Conservation (phyloP, 2,888 invertebrate genomes). For the Agrypnus murinus region DNA sequence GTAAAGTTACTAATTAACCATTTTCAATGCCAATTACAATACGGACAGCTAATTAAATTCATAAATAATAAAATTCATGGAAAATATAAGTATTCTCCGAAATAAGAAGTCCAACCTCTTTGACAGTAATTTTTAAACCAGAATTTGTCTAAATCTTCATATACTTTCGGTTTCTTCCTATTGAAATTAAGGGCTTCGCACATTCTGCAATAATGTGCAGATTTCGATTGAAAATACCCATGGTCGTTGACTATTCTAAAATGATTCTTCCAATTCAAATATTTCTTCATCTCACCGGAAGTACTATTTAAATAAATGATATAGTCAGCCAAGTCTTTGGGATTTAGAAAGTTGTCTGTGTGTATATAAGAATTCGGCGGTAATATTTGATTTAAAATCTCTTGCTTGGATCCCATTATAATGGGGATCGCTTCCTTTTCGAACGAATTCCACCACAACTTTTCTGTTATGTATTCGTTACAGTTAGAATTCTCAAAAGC, state of each 20-base stretch:
- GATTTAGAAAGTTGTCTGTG: slow-evolving; percentile 73
- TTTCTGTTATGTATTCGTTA: slow-evolving; percentile 82
- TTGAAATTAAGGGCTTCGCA: slow-evolving; percentile 81
- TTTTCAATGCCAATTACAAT: too few species aligned
- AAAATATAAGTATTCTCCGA: too few species aligned
- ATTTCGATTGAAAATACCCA: slow-evolving; percentile 78
- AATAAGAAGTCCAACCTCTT: slow-evolving; percentile 59
- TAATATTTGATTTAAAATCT: slow-evolving; percentile 72
- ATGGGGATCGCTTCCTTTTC: slow-evolving; percentile 78
- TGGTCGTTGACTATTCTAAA: slow-evolving; percentile 78
- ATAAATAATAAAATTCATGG: too few species aligned
- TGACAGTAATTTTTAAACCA: slow-evolving; percentile 67
- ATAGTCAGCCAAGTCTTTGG: slow-evolving; percentile 73
- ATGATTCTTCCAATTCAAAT: slow-evolving; percentile 76
- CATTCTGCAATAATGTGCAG: slow-evolving; percentile 77
- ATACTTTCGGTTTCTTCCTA: slow-evolving; percentile 67
- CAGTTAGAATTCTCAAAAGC: slow-evolving; percentile 83
- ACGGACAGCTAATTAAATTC: too few species aligned
- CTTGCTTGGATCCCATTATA: slow-evolving; percentile 76
- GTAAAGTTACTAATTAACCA: too few species aligned
- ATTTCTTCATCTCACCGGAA: slow-evolving; percentile 68
- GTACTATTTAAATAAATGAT: slow-evolving; percentile 72
- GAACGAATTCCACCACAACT: slow-evolving; percentile 80
- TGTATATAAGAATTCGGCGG: slow-evolving; percentile 80
- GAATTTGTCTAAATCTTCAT: slow-evolving; percentile 68